Conservation (phyloP, 2,797 vertebrate species). For the Sebastes minor region DNA sequence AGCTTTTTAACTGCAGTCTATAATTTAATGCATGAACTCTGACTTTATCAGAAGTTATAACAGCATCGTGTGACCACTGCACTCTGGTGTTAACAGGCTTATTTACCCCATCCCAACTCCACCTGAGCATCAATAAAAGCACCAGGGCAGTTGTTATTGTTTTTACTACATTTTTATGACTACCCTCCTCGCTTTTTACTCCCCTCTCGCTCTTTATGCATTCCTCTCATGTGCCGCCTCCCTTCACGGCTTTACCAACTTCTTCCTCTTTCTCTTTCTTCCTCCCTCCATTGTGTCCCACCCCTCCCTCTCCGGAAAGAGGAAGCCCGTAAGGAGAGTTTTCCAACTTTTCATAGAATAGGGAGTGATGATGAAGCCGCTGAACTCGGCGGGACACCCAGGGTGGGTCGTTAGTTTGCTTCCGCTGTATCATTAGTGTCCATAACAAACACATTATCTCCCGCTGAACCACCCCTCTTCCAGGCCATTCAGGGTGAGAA, state of each 20-base stretch:
- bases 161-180: slow-evolving; percentile 21
- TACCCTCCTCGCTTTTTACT: neutral
- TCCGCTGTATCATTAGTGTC: slow-evolving; percentile 72
- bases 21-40: neutral
- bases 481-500: slow-evolving; percentile 73
- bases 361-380: slow-evolving; percentile 22
- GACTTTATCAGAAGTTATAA: neutral
- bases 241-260: neutral
- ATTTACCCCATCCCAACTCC: slow-evolving; percentile 9
- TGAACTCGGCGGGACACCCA: slow-evolving; percentile 56
- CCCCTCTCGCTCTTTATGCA: neutral
- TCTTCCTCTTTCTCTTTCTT: neutral
- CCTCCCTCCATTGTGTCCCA: neutral
- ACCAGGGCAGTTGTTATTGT: slow-evolving; percentile 10
- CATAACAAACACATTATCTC: slow-evolving; percentile 79
- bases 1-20: neutral
- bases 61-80: neutral
- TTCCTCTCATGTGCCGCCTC: neutral
- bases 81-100: slow-evolving; percentile 11
- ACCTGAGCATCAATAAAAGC: slow-evolving; percentile 32
- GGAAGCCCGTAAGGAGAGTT: slow-evolving; percentile 5
- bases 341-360: slow-evolving; percentile 23
- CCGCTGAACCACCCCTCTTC: slow-evolving; percentile 56
- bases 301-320: neutral
- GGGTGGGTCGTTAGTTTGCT: slow-evolving; percentile 67